Evolutionary conservation across 2,888 invertebrate species (phyloP), one percentile per base, ranked within the genome.

Genomic region (Eretmocerus hayati): DNA sequence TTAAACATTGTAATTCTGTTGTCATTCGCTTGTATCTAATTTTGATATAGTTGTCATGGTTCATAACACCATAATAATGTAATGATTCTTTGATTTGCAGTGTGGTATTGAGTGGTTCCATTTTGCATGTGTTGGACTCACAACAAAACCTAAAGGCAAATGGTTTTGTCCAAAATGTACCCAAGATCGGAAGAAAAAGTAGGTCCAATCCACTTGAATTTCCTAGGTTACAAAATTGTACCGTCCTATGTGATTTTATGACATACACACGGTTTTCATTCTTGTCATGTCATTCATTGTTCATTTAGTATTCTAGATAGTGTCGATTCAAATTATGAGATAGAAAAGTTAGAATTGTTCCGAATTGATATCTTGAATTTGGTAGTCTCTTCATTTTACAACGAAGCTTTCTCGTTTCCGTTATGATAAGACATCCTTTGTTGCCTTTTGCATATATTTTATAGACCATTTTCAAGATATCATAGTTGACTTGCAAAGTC

Each of bases 31-130:
- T 33, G 15, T n/a, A 33, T n/a, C 11, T 33, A 33, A 13, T 33
- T 5, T 13, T 16, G 11, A 15, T 5, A 9, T 1, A 33, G 15
- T 33, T 9, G 9, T 33, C n/a, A n/a, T n/a, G n/a, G n/a, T 38
- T 22, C 33, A 33, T 13, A 13, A 33, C 11, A 5, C 33, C 26
- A 26, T n/a, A n/a, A n/a, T n/a, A n/a, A n/a, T 31, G 3, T 39
- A 31, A 31, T 31, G 4, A 4, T 31, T 31, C 13, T n/a, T 4
- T 35, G 4, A n/a, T n/a, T 75, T 74, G 48, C 60, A 81, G 77
- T 87, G 85, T 70, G 86, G 87, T 5, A 91, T 93, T 53, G 93
- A 94, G 72, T 94, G 94, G 94, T 94, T 93, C 75, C 94, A 94
- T 73, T 94, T 94, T 72, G 89, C 90, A 8, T 94, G 94, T 73